phyloP scores from a whole-genome alignment of 2,888 invertebrate genomes.

The Eupithecia inturbata region DNA sequence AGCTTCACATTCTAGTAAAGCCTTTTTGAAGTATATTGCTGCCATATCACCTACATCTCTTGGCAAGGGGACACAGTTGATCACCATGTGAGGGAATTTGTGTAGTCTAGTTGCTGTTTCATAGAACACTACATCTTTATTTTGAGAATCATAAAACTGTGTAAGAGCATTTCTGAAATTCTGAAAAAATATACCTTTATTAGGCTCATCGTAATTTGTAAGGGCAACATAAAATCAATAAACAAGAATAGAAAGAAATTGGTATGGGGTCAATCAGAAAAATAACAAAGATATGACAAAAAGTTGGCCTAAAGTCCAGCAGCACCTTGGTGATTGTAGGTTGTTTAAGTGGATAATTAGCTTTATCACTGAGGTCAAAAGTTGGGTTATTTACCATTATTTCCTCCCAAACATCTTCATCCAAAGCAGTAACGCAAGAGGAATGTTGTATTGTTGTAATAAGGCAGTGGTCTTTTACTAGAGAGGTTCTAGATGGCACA shows the following conservation, averaged over 20 bases:
- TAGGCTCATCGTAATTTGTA: background rate
- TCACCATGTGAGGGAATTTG: constrained; percentile 91
- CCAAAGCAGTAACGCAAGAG: constrained; percentile 91
- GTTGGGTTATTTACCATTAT: constrained; percentile 84
- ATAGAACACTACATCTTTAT: constrained; percentile 94
- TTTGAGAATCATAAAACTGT: constrained; percentile 88
- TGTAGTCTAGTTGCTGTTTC: constrained; percentile 92
- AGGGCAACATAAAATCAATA: background rate
- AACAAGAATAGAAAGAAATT: background rate
- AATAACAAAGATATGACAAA: background rate
- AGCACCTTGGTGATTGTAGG: background rate
- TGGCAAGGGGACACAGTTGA: constrained; percentile 95
- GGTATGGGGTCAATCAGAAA: background rate
- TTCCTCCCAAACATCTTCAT: constrained; percentile 98
- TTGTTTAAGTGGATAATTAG: too few species aligned
- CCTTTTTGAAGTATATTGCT: constrained; percentile 99
- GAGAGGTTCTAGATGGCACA: constrained; percentile 90
- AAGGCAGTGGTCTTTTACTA: constrained; percentile 93
- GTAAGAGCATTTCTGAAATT: constrained; percentile 90
- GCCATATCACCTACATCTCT: constrained; percentile 93
- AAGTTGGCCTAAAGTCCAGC: background rate
- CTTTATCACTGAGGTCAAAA: background rate
- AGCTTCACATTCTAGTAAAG: constrained; percentile 95
- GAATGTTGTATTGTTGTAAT: constrained; percentile 93
- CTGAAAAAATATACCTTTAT: constrained; percentile 63